These are phyloP conservation scores for Sebastolobus alascanus DNA, from an alignment of 2,797 vertebrate genomes.

Conservation along the genomic window DNA sequence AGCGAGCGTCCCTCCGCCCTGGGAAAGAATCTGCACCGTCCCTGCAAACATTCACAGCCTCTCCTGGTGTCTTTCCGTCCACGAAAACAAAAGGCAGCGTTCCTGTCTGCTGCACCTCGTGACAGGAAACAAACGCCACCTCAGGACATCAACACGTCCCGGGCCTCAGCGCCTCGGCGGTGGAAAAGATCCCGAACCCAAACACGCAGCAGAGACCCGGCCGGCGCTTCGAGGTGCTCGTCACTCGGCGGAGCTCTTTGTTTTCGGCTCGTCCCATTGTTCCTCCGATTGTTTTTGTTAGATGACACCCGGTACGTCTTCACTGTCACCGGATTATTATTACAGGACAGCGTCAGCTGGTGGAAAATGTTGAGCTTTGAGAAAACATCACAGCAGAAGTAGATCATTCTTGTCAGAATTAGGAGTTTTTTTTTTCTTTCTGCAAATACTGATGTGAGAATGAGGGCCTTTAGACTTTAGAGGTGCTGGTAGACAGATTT, in stretches of 20 bases:
- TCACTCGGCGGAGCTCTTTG: conserved; percentile 67
- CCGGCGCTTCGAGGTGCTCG: conserved; percentile 31
- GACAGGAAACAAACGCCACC: conserved; percentile 67
- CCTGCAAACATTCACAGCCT: conserved; percentile 67
- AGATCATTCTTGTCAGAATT: neutral
- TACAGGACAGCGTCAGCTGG: conserved; percentile 39
- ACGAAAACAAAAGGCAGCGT: conserved; percentile 81
- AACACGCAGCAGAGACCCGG: conserved; percentile 37
- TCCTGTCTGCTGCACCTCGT: conserved; percentile 72
- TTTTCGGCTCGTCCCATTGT: conserved; percentile 69
- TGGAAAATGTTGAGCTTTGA: conserved; percentile 52
- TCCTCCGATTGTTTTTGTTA: conserved; percentile 57
- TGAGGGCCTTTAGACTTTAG: neutral
- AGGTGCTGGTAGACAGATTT: neutral
- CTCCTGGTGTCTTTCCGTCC: conserved; percentile 76
- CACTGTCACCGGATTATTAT: conserved; percentile 59
- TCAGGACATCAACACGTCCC: conserved; percentile 57
- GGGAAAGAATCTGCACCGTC: conserved; percentile 82
- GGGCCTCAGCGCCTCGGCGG: conserved; percentile 36
- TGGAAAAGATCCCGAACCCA: conserved; percentile 59
- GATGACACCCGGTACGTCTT: conserved; percentile 52
- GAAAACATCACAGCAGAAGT: conserved; percentile 33
- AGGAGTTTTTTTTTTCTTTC: rapidly evolving
- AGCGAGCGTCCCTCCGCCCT: conserved; percentile 71
- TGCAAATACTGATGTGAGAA: neutral